Base-by-base conservation (phyloP, 2,113 vertebrate species). In the Malurus cyaneus region DNA sequence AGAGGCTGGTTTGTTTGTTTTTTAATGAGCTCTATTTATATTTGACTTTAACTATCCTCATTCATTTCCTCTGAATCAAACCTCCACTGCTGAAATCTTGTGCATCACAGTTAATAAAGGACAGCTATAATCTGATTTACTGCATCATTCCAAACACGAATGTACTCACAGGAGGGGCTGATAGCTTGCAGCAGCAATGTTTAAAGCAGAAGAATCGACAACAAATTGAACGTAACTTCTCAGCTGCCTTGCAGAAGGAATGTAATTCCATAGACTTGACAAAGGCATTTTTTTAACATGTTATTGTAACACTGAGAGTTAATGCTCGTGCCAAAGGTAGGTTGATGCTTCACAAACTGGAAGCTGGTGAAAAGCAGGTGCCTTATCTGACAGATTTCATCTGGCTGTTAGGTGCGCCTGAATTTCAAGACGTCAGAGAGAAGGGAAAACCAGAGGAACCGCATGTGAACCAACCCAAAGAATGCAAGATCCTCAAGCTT, bases 1-100 rank as follows among this genome's bases (percentile, higher is more conserved):
- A 82, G 76, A 86, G 82, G 47, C 81, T 61, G 73, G 72, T 79
- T 91, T 94, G 88, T 96, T 97, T 96, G 94, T 36, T 96, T 95
- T 93, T 96, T 95, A 95, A 94, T 96, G 92, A 96, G 88, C 56
- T 92, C 93, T 95, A 80, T 95, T 96, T 96, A 82, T 91, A 93
- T 94, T 94, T 96, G 24, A 89, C 95, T 97, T 97, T 71, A 95
- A 95, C 78, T 85, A 92, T 80, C 78, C 85, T 82, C 92, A 95
- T 95, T 94, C 87, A 83, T 93, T 94, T 95, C 88, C 74, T 59
- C 85, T 86, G 82, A 94, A 94, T 92, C 71, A 90, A 96, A 86
- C 74, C 70, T 89, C 60, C 70, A 50, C 84, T 66, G 89, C 79
- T 73, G 67, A 88, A 94, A 66, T 93, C 52, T 20, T 88, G 54